Evolutionary conservation across 2,888 invertebrate genomes (phyloP).

Genomic region (Callyntrura guangdongensis): DNA sequence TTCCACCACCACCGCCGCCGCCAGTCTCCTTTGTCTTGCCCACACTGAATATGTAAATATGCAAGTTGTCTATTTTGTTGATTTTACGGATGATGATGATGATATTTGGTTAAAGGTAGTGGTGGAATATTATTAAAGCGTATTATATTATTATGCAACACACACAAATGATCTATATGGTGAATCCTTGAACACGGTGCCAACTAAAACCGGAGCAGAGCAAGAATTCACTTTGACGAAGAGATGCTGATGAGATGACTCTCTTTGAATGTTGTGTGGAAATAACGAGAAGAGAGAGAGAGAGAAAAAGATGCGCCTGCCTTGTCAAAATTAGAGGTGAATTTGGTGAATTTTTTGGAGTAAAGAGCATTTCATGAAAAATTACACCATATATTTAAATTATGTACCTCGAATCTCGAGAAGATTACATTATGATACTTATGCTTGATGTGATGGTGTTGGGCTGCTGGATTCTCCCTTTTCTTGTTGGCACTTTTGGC

Average conservation of each 20-base stretch:
- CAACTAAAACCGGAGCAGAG: slow-evolving; percentile 73
- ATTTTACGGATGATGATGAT: neutral
- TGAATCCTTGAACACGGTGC: slow-evolving; percentile 72
- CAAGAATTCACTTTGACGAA: slow-evolving; percentile 34
- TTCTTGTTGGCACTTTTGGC: slow-evolving; percentile 42
- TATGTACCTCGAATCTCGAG: slow-evolving; percentile 44
- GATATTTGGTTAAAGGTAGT: slow-evolving; percentile 43
- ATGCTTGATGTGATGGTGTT: neutral
- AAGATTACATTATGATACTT: slow-evolving; percentile 43
- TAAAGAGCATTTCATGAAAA: slow-evolving; percentile 71
- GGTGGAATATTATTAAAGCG: slow-evolving; percentile 45
- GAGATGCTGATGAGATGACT: slow-evolving; percentile 26
- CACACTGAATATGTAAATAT: slow-evolving; percentile 29
- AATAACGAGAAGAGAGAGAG: neutral
- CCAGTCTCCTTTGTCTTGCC: slow-evolving; percentile 18
- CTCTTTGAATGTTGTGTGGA: slow-evolving; percentile 17
- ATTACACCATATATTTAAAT: slow-evolving; percentile 74
- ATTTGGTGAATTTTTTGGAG: slow-evolving; percentile 1
- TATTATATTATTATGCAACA: slow-evolving; percentile 62
- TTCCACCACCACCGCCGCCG: neutral
- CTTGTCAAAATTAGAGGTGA: slow-evolving; percentile 62
- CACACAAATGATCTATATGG: neutral
- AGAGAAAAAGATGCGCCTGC: neutral
- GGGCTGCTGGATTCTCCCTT: slow-evolving; percentile 52
- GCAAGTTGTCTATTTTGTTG: slow-evolving; percentile 35